Conservation (phyloP, 2,888 invertebrate species). For the Thysanoteuthis rhombus region DNA sequence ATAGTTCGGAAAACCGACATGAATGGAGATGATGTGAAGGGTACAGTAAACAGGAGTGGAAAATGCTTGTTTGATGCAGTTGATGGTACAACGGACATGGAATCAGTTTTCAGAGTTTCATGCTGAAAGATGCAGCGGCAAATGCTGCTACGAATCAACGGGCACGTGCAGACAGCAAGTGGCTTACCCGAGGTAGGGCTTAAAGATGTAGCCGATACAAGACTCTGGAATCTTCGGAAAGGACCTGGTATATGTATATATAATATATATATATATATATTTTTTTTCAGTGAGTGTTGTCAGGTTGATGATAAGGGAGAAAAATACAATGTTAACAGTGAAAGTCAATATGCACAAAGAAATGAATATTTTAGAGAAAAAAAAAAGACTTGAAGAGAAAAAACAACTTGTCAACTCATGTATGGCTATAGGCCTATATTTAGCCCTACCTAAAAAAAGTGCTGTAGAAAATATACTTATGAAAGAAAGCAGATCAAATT, state of each 20-base stretch:
- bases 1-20: background rate
- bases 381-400: too few species aligned
- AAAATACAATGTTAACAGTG: background rate
- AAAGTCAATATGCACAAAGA: background rate
- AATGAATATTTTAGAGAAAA: background rate
- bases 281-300: background rate
- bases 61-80: background rate
- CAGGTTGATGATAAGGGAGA: background rate
- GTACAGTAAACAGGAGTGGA: background rate
- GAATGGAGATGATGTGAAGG: background rate
- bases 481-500: too few species aligned
- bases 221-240: conserved; percentile 31
- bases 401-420: too few species aligned
- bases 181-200: conserved; percentile 51
- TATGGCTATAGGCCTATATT: too few species aligned
- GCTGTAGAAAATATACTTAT: too few species aligned
- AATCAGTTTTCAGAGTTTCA: background rate
- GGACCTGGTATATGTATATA: conserved; percentile 1
- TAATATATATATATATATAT: too few species aligned
- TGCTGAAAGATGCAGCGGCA: background rate
- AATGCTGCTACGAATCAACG: background rate
- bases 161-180: conserved; percentile 18
- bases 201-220: conserved; percentile 45
- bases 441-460: too few species aligned
- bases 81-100: background rate